Base-by-base conservation (phyloP, 2,113 vertebrate species). In the Trichechus manatus region DNA sequence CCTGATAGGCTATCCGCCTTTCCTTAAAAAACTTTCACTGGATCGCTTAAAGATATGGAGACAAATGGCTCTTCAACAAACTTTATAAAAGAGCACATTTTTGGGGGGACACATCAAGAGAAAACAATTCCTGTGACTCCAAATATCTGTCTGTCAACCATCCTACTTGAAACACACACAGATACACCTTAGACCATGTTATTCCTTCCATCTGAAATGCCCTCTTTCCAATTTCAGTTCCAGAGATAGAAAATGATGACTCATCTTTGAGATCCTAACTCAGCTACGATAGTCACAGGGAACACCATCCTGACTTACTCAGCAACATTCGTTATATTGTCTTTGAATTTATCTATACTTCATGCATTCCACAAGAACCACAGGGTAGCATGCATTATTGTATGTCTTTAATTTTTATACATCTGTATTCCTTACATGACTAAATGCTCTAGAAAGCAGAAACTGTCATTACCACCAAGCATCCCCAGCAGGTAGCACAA, bases 1-100 rank as follows among this genome's bases (percentile, higher is more conserved):
- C 25, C 80, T 81, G 33, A 17, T 25, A 31, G 10, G 19, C 33
- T 75, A 20, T n/a, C 31, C 80, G n/a, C n/a, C 72, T 83, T 74
- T 44, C 53, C 47, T 93, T 74, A 27, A 22, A 22, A 78, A 53
- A 78, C 36, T 23, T 74, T 85, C 96, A 29, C 29, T 61, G 31
- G 27, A 23, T 85, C 81, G 63, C 68, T 53, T 93, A 42, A 87
- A 89, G 66, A 47, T 70, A 87, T 25, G 25, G 42, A 6, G n/a
- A 91, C 85, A 96, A 63, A 87, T 87, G 79, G 44, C 9, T 93
- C 33, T 66, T 82, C 74, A 70, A 74, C 1, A 83, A 90, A 91
- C 63, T 91, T 95, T 72, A 5, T 13, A 70, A 66, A 19, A 53
- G 3, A 87, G 14, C 50, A 66, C 1, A n/a, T 8, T 86, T 93